Base-by-base conservation (phyloP, 2,888 invertebrate species). In the Eumerus sabulonum region DNA sequence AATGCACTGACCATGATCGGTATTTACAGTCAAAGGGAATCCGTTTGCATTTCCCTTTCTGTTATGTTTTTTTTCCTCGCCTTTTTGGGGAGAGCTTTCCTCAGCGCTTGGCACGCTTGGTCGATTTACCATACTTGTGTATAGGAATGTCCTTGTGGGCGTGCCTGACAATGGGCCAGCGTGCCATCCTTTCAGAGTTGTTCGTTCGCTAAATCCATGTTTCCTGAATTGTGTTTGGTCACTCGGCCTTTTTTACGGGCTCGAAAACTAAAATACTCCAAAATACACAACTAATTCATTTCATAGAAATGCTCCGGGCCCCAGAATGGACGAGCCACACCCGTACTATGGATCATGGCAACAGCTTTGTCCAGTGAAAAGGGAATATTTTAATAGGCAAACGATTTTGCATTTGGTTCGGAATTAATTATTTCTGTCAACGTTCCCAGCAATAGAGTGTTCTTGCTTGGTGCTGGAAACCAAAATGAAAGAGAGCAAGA, bases 401-500 rank as follows among this genome's bases (percentile, higher is more conserved):
- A 57, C 67, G 62, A 72, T 77, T 77, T 77, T 67, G 67, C 72
- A 72, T 77, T 72, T 40, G 53, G 66, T 53, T 67, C 18, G 16
- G 48, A 67, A 72, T 77, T 72, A 77, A 72, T 77, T 77, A 77
- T 77, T 72, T 72, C 72, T 67, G 51, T 67, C 62, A 62, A 44
- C 62, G 36, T 66, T n/a, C 40, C 56, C 53, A 9, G 40, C 19
- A 67, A 76, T 67, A 38, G 53, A 57, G 72, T 56, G 57, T 67
- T 72, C 57, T 40, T 40, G 40, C 40, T n/a, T 9, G 3, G 11
- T 40, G 40, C 40, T 40, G 40, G 40, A 27, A 27, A n/a, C 11
- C 40, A n/a, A n/a, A 1, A n/a, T 40, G 3, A 3, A n/a, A n/a
- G 11, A n/a, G 40, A n/a, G 27, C 44, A 17, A 17, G 19, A 40